Evolutionary conservation across 2,888 invertebrate genomes (phyloP).

Genomic region (Mycalesis mineus): DNA sequence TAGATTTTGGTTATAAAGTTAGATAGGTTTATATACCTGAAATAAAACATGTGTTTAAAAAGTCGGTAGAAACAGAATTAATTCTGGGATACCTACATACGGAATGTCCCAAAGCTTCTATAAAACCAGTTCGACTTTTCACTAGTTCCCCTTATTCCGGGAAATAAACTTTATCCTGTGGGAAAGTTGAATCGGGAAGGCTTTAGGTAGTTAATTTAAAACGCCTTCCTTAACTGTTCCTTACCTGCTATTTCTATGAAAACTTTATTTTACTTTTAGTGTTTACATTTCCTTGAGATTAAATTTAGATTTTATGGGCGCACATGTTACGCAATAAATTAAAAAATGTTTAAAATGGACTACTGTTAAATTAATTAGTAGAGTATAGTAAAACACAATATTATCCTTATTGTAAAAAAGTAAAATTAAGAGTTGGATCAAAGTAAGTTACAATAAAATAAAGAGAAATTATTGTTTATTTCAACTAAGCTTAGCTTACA

Average conservation of each 20-base stretch:
- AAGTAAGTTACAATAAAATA: too few relatives aligned
- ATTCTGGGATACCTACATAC: neutral
- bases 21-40: neutral
- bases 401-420: too few relatives aligned
- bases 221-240: neutral
- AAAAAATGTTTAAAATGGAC: too few relatives aligned
- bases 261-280: neutral
- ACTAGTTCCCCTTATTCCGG: constrained; percentile 1
- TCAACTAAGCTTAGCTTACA: too few relatives aligned
- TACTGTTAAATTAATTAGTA: too few relatives aligned
- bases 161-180: constrained; percentile 8
- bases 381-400: too few relatives aligned
- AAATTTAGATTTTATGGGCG: too few relatives aligned
- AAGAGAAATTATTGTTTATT: too few relatives aligned
- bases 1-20: too few relatives aligned
- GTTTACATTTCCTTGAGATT: neutral
- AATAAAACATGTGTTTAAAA: neutral
- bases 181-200: constrained; percentile 5
- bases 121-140: constrained; percentile 6
- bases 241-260: neutral
- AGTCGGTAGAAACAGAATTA: neutral
- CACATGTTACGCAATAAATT: too few relatives aligned
- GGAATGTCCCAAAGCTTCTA: neutral
- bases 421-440: too few relatives aligned
- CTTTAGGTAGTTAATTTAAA: constrained; percentile 3